Evolutionary conservation across 2,797 vertebrate species (phyloP), one percentile per base, ranked within the genome.

Genomic region (Ctenochaetus hawaiiensis): DNA sequence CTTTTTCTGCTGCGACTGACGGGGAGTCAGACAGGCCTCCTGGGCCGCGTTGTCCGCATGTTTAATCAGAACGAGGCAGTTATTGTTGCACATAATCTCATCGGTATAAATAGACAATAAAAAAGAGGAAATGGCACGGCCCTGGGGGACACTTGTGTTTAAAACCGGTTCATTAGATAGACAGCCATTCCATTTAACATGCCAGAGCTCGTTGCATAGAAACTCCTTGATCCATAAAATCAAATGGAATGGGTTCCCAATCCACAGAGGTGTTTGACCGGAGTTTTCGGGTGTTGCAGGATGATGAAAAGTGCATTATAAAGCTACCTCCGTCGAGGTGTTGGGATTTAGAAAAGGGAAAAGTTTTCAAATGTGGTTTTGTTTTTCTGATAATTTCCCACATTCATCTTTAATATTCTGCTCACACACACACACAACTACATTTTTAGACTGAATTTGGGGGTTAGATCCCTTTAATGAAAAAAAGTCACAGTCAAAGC

Each of bases 201-300:
- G 88, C 84, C 82, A 79, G 77, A 77, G 69, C 76, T 63, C 82
- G 84, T 90, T 90, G 87, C 91, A 87, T 66, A 80, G 81, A 85
- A 87, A 81, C 82, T 86, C 82, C 85, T 91, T 93, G 92, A 94
- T 92, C 91, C 91, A 91, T 92, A 91, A 92, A 93, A 93, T 93
- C 87, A 91, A 91, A 92, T 90, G 89, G 85, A 91, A 91, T 87
- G 48, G 84, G 58, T 82, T 91, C 81, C 87, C 90, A 92, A 90
- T 87, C 66, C 90, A 81, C 87, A 88, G 81, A 90, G 84, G 89
- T 66, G 75, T 89, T 89, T 88, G 85, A 88, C 85, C 87, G 68
- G 68, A 79, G 72, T 90, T 83, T 88, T 78, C 52, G 62, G 75
- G 78, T 80, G 78, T 80, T 83, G 81, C 62, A 37, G 63, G 81